These are phyloP conservation scores for Prosopocoilus inquinatus DNA, from an alignment of 2,888 invertebrate species.

Conservation along the genomic window DNA sequence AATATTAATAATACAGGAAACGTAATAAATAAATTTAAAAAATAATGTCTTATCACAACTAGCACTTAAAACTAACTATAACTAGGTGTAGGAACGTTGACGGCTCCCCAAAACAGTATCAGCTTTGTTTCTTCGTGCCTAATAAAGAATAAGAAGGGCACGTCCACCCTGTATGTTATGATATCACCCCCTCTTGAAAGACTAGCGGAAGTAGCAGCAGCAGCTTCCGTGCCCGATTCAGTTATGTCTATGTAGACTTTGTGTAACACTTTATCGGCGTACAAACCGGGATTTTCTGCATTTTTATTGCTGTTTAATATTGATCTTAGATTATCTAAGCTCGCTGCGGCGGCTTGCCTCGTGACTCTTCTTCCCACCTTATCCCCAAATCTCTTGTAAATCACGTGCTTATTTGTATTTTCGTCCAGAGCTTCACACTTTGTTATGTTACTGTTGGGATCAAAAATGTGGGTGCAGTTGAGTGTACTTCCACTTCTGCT, in stretches of 20 bases:
- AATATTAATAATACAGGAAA: background rate
- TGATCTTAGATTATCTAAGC: conserved; percentile 39
- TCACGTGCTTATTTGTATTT: conserved; percentile 29
- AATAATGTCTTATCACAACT: background rate
- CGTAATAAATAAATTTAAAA: background rate
- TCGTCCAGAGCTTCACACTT: conserved; percentile 30
- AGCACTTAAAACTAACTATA: conserved; percentile 13
- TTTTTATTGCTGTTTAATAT: conserved; percentile 35
- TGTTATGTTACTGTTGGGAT: conserved; percentile 33
- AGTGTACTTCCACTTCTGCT: conserved; percentile 28
- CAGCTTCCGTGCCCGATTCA: conserved; percentile 71
- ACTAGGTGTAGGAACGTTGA: conserved; percentile 56
- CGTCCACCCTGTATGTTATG: conserved; percentile 58
- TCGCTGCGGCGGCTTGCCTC: conserved; percentile 33
- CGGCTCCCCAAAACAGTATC: conserved; percentile 69
- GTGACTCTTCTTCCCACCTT: conserved; percentile 42
- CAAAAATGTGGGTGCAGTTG: conserved; percentile 39
- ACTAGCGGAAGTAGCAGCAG: conserved; percentile 62
- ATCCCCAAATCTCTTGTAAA: conserved; percentile 41
- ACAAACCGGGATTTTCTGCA: conserved; percentile 58
- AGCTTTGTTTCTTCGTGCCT: conserved; percentile 64
- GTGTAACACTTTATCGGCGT: conserved; percentile 63
- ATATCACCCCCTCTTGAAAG: conserved; percentile 58
- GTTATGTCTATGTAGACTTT: conserved; percentile 64
- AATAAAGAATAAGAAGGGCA: conserved; percentile 74